phyloP scores from a whole-genome alignment of 2,888 invertebrate genomes.

The Mamestra brassicae region DNA sequence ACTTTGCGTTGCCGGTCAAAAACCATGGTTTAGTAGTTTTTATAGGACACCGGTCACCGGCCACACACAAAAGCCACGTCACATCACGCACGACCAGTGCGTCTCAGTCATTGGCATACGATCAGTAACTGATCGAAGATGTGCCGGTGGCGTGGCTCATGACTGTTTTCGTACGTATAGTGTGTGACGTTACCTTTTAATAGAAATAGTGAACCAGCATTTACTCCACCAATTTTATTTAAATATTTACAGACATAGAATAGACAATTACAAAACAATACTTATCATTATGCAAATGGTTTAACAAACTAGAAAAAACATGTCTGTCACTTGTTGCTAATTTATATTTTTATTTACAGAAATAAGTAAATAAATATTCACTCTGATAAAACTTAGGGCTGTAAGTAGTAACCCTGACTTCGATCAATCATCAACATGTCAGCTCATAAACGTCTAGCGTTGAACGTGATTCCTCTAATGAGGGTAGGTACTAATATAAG shows the following conservation, averaged over 20 bases:
- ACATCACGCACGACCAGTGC: background rate
- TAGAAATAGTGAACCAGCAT: background rate
- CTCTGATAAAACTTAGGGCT: too few species aligned
- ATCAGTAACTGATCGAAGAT: background rate
- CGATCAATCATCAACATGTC: background rate
- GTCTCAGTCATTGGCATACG: background rate
- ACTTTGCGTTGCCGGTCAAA: background rate
- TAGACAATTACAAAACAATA: too few species aligned
- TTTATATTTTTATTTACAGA: background rate
- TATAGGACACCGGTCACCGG: background rate
- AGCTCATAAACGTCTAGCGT: background rate
- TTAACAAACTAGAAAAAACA: background rate
- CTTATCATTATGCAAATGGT: background rate
- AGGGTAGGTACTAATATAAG: too few species aligned
- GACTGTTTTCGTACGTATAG: background rate
- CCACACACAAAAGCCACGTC: background rate
- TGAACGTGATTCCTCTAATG: background rate
- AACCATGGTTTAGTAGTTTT: background rate
- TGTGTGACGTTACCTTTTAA: background rate
- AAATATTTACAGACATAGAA: too few species aligned
- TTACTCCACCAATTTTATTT: too few species aligned
- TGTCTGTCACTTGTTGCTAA: background rate
- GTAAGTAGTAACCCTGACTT: too few species aligned
- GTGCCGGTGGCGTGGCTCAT: background rate
- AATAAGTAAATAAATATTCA: too few species aligned